phyloP scores from a whole-genome alignment of 2,888 invertebrate species.

The Ganaspis brasiliensis region DNA sequence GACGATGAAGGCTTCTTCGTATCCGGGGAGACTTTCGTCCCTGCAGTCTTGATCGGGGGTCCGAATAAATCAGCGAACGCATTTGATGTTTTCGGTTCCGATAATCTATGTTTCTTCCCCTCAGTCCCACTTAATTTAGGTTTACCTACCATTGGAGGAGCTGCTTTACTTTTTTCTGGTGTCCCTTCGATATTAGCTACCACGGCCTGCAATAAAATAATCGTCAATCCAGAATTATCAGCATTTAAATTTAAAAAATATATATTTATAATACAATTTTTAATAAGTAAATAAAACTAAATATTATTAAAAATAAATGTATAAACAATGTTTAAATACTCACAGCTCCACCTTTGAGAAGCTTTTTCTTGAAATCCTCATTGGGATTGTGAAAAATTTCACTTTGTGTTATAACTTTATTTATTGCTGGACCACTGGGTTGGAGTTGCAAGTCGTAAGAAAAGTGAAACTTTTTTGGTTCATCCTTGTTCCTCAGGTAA shows the following conservation, averaged over 20 bases:
- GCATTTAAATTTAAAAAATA: slow-evolving; percentile 2
- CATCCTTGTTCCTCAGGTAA: slow-evolving; percentile 93
- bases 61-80: slow-evolving; percentile 92
- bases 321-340: slow-evolving; percentile 70
- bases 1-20: slow-evolving; percentile 81
- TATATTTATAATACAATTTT: slow-evolving; percentile 12
- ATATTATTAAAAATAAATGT: neutral
- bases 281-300: slow-evolving; percentile 1
- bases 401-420: slow-evolving; percentile 89
- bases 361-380: slow-evolving; percentile 93
- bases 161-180: slow-evolving; percentile 83
- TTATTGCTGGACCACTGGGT: slow-evolving; percentile 87
- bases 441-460: slow-evolving; percentile 93
- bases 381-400: slow-evolving; percentile 92
- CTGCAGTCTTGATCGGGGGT: slow-evolving; percentile 88
- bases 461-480: slow-evolving; percentile 90
- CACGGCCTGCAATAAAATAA: slow-evolving; percentile 64
- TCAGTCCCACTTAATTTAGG: slow-evolving; percentile 85
- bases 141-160: slow-evolving; percentile 85
- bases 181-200: slow-evolving; percentile 82
- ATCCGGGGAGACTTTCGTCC: slow-evolving; percentile 85
- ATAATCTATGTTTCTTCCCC: slow-evolving; percentile 75
- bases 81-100: slow-evolving; percentile 82
- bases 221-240: neutral
- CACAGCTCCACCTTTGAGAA: slow-evolving; percentile 93